A percentile compares a stretch with the other conserved stretches of the same genome.
These are phyloP conservation scores for Poecilia velifera DNA, from an alignment of 2,797 vertebrate genomes.

Conservation along the genomic window DNA sequence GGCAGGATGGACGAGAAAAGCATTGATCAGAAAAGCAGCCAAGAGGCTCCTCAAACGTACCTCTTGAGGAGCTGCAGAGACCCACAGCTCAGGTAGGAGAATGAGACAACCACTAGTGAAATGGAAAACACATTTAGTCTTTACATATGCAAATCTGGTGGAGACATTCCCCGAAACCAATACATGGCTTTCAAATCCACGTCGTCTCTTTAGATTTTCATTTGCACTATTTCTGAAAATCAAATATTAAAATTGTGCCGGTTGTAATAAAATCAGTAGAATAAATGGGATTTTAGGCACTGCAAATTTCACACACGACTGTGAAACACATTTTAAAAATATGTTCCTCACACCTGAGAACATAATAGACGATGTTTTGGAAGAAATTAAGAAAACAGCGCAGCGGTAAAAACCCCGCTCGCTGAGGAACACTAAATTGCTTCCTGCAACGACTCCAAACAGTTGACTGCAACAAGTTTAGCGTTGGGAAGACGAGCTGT, in stretches of 20 bases:
- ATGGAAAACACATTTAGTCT: neutral
- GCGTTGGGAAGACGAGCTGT: constrained; percentile 63
- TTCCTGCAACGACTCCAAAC: constrained; percentile 57
- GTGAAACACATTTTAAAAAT: constrained; percentile 44
- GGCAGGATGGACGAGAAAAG: neutral
- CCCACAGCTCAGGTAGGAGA: neutral
- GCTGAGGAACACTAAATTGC: constrained; percentile 63
- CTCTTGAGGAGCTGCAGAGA: neutral
- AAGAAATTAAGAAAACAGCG: constrained; percentile 11
- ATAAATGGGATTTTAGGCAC: neutral
- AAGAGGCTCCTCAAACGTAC: neutral
- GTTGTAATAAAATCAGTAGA: neutral
- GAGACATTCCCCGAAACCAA: neutral
- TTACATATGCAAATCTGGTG: neutral
- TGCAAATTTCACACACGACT: neutral
- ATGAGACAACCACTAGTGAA: neutral
- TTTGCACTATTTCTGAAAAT: neutral
- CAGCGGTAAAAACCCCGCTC: constrained; percentile 53
- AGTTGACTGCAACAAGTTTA: constrained; percentile 51
- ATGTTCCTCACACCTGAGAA: constrained; percentile 37
- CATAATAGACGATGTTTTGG: constrained; percentile 24
- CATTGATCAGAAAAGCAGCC: neutral
- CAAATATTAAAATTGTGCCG: neutral
- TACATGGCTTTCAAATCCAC: neutral
- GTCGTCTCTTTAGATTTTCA: neutral